Evolutionary conservation across 2,888 invertebrate species (phyloP).

Genomic region (Sinopyrophorus schimmeli): DNA sequence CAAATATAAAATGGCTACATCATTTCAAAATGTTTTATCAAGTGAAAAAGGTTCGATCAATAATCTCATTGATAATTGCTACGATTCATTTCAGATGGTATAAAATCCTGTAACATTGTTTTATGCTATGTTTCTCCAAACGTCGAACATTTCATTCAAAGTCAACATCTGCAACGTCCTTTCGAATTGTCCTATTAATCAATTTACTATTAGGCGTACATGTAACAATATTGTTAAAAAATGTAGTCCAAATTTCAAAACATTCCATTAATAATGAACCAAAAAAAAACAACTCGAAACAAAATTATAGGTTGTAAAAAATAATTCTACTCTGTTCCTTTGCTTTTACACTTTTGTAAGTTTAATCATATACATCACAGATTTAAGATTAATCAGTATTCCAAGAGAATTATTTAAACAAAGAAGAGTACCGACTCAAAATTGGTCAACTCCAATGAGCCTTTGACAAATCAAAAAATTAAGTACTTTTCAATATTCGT

Average conservation of each 20-base stretch:
- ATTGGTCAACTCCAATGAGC: too few species aligned
- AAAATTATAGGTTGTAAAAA: too few species aligned
- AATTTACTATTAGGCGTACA: slow-evolving; percentile 17
- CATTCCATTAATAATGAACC: not conserved
- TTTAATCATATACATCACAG: slow-evolving; percentile 31
- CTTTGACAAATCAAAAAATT: too few species aligned
- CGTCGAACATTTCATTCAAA: slow-evolving; percentile 1
- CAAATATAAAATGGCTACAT: slow-evolving; percentile 21
- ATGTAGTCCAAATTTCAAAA: slow-evolving; percentile 9
- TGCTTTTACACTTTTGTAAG: slow-evolving; percentile 17
- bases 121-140: slow-evolving; percentile 9
- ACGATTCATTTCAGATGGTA: slow-evolving; percentile 26
- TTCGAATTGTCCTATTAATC: not conserved
- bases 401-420: too few species aligned
- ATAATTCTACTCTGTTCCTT: slow-evolving; percentile 23
- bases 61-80: too few species aligned
- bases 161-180: slow-evolving; percentile 1
- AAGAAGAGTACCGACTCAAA: too few species aligned
- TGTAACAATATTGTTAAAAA: slow-evolving; percentile 21
- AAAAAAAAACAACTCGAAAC: slow-evolving; percentile 12
- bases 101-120: slow-evolving; percentile 24
- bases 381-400: slow-evolving; percentile 25
- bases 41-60: slow-evolving; percentile 2
- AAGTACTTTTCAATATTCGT: slow-evolving; percentile 10
- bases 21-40: slow-evolving; percentile 6